Base-by-base conservation (phyloP, 2,113 vertebrate genomes). In the Spermophilus dauricus region DNA sequence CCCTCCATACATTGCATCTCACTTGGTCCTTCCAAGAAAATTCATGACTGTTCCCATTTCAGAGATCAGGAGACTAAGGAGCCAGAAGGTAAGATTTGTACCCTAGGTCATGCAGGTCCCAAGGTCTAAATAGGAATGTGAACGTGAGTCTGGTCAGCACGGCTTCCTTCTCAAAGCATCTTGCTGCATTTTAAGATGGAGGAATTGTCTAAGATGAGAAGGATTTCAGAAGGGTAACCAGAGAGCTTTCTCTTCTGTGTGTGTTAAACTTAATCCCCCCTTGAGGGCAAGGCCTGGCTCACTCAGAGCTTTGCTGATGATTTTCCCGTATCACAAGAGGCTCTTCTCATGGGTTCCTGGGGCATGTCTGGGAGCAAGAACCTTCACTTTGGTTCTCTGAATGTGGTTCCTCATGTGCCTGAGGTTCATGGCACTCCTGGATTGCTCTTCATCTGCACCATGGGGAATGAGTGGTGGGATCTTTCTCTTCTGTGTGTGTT, bases 91-190 rank as follows among this genome's bases (percentile, higher is more conserved):
- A 3, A 58, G 28, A 28, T 28, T 22, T 16, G 5, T 6, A 9
- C 1, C 13, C 2, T 30, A 80, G 65, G 65, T 28, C 73, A 20
- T 2, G 2, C 7, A 3, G 56, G 30, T 22, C 34, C 70, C 34
- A 37, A 75, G 32, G 18, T 4, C 37, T 45, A 45, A 0, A 1
- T 0, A 8, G 24, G n/a, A 32, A 3, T 0, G 10, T 17, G 39
- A 30, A 34, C 28, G 8, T 1, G 5, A 24, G 22, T 24, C 30
- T 56, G 37, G 5, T 26, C 5, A 7, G 13, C 4, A 6, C 26
- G 11, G 4, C 13, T 37, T 67, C 26, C 34, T 34, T 67, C 37
- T 5, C 20, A 14, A 70, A 30, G 32, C 51, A 39, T n/a, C 39
- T 3, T 3, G 8, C 56, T 61, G 70, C 10, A 42, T 48, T n/a